phyloP scores from a whole-genome alignment of 1,140 invertebrate genomes.

The Hyphantria cunea region DNA sequence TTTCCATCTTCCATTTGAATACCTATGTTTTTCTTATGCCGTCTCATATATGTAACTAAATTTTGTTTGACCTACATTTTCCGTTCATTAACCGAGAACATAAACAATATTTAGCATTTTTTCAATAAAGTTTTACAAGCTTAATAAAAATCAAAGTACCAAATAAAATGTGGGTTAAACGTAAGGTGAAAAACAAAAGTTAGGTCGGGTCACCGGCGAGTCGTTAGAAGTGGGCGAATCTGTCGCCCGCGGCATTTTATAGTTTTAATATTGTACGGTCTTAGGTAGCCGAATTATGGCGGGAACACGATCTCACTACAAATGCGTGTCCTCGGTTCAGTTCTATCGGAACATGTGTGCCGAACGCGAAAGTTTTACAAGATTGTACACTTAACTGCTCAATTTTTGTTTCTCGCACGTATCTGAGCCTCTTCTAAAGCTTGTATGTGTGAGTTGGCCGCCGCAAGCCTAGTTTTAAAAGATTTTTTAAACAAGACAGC shows the following conservation, averaged over 20 bases:
- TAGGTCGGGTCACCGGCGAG: slow-evolving; percentile 39
- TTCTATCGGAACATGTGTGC: slow-evolving; percentile 44
- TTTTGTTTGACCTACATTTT: slow-evolving; percentile 31
- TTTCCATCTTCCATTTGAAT: slow-evolving; percentile 66
- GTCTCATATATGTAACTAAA: slow-evolving; percentile 30
- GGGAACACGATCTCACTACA: slow-evolving; percentile 59
- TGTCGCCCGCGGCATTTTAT: slow-evolving; percentile 72
- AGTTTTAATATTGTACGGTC: slow-evolving; percentile 75
- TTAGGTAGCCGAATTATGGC: slow-evolving; percentile 62
- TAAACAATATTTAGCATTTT: slow-evolving; percentile 19
- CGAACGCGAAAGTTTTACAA: slow-evolving; percentile 38
- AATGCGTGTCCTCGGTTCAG: slow-evolving; percentile 45
- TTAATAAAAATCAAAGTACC: slow-evolving; percentile 32
- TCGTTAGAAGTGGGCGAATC: slow-evolving; percentile 53
- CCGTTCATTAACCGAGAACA: slow-evolving; percentile 39
- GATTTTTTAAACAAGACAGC: slow-evolving; percentile 20
- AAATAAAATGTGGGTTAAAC: slow-evolving; percentile 43
- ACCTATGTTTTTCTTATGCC: slow-evolving; percentile 42
- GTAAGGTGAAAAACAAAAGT: slow-evolving; percentile 47
- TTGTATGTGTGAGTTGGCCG: slow-evolving; percentile 16
- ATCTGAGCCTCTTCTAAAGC: slow-evolving; percentile 12
- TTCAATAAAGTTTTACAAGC: slow-evolving; percentile 32
- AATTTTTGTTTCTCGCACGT: slow-evolving; percentile 4
- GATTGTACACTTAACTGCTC: slow-evolving; percentile 38
- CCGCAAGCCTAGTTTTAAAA: slow-evolving; percentile 23